These are phyloP conservation scores for Sialis lutaria DNA, from an alignment of 2,888 invertebrate genomes.

Conservation along the genomic window DNA sequence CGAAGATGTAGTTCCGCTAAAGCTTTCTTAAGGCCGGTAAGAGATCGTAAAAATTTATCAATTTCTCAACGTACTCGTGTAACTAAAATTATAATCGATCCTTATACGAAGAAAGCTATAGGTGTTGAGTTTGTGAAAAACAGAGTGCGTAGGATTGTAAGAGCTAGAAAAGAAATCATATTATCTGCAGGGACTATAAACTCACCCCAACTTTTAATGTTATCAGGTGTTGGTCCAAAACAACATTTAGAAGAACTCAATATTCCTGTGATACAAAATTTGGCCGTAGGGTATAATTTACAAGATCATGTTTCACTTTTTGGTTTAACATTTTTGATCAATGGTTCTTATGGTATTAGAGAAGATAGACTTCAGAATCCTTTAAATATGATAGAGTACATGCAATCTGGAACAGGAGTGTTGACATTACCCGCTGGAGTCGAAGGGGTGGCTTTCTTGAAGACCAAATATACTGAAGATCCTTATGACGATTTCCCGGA, in stretches of 20 bases:
- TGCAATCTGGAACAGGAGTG: slow-evolving; percentile 45
- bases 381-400: slow-evolving; percentile 39
- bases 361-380: slow-evolving; percentile 32
- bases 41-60: slow-evolving; percentile 45
- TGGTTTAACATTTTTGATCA: slow-evolving; percentile 53
- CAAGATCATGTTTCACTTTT: slow-evolving; percentile 67
- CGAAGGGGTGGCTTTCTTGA: slow-evolving; percentile 55
- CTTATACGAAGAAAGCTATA: slow-evolving; percentile 34
- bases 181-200: slow-evolving; percentile 68
- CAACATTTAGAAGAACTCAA: slow-evolving; percentile 37
- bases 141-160: slow-evolving; percentile 28
- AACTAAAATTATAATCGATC: slow-evolving; percentile 47
- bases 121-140: slow-evolving; percentile 56
- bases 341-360: slow-evolving; percentile 46
- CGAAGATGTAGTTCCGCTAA: slow-evolving; percentile 63
- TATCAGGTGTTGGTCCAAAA: slow-evolving; percentile 64
- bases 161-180: slow-evolving; percentile 60
- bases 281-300: slow-evolving; percentile 64
- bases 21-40: slow-evolving; percentile 55
- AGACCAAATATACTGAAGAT: slow-evolving; percentile 37
- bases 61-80: slow-evolving; percentile 52
- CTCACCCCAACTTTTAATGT: slow-evolving; percentile 70
- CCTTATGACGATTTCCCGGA: slow-evolving; percentile 43
- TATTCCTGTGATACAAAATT: slow-evolving; percentile 44
- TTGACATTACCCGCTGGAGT: slow-evolving; percentile 64